Conservation (phyloP, 2,797 vertebrate genomes). For the Ptychadena robeensis region DNA sequence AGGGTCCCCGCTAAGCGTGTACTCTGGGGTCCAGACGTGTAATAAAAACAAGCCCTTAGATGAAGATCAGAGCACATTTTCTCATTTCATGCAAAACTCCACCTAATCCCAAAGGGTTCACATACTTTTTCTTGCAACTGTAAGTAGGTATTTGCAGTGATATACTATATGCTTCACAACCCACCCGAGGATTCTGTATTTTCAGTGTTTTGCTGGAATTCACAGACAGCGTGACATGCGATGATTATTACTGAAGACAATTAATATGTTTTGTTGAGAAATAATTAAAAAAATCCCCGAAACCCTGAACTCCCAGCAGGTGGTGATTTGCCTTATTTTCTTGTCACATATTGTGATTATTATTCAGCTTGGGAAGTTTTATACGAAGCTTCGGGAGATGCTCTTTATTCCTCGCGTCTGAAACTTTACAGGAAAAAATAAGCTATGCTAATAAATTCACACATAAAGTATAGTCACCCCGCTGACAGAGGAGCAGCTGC, state of each 20-base stretch:
- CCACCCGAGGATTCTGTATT: too few relatives aligned
- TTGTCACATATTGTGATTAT: conserved; percentile 2
- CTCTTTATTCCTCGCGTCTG: background rate
- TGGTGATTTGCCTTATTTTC: conserved; percentile 4
- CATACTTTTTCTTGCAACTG: too few relatives aligned
- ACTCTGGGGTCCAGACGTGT: too few relatives aligned
- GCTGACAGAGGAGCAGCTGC: conserved; percentile 18
- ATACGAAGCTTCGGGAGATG: background rate
- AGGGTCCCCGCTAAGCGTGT: too few relatives aligned
- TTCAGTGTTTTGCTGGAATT: too few relatives aligned
- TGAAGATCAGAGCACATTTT: too few relatives aligned
- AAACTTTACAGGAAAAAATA: conserved; percentile 19
- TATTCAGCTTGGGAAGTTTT: background rate
- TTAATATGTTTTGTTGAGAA: background rate
- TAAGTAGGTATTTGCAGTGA: too few relatives aligned
- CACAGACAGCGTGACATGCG: too few relatives aligned
- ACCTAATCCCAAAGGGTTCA: too few relatives aligned
- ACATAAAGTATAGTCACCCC: conserved; percentile 35
- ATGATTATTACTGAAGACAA: background rate
- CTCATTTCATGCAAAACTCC: too few relatives aligned
- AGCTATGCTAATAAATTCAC: conserved; percentile 51
- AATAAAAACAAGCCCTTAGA: too few relatives aligned
- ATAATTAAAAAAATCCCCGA: background rate
- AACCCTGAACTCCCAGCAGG: background rate
- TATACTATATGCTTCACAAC: too few relatives aligned